Evolutionary conservation across 2,113 vertebrate genomes (phyloP), one percentile per base, ranked within the genome.

Genomic region (Hipposideros armiger): DNA sequence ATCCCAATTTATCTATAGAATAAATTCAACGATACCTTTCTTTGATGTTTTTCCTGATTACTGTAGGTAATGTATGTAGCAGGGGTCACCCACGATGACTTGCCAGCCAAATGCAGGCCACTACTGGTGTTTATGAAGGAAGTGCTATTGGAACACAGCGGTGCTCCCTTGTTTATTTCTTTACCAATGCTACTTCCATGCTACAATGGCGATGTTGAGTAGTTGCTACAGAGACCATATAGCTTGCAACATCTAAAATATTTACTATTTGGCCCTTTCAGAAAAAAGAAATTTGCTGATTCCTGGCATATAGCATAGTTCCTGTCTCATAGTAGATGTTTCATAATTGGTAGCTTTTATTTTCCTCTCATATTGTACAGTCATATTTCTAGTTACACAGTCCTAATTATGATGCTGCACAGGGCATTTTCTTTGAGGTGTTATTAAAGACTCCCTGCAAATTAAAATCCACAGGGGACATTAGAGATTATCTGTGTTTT

Each of bases 221-320:
- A 81, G 19, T 50, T 81, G 45, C 40, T 74, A 77, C 52, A 58
- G 50, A 91, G n/a, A 89, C 1, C 11, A 58, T 30, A 5, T 40
- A 83, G 56, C 28, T 96, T 73, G 1, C 10, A 66, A 64, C 70
- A 28, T 17, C 50, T 96, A 82, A 86, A 95, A 89, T 94, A 58
- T 73, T 93, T 80, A 70, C 30, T 62, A 62, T 47, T 70, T 76
- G 30, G 47, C 20, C 30, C 62, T 94, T 90, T 47, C 47, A 73
- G 47, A 69, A 83, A 67, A 70, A 60, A 36, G 36, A 36, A 85
- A 32, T 81, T 72, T 60, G 32, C 42, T 3, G 2, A 60, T 19
- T 42, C 2, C 11, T 70, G 54, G 32, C n/a, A 56, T 73, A 76
- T 0, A 86, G 30, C 22, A 77, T 22, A 47, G 15, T 67, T 77